phyloP scores from a whole-genome alignment of 2,113 vertebrate species.

The Carassius gibelio region DNA sequence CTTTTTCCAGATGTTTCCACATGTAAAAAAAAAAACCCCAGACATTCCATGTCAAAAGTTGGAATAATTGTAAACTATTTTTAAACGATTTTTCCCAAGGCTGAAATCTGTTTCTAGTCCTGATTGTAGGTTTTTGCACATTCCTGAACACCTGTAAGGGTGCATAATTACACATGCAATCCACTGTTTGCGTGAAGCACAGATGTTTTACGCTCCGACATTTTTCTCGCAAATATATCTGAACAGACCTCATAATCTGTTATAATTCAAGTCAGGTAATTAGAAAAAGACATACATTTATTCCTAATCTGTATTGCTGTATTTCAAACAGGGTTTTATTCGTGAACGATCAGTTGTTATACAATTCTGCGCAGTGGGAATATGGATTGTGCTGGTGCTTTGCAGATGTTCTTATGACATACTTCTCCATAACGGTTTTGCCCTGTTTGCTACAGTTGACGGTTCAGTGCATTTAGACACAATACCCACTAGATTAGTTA shows the following conservation, averaged over 20 bases:
- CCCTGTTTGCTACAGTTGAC: neutral
- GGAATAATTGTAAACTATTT: constrained; percentile 72
- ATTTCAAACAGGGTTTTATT: neutral
- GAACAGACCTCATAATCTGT: neutral
- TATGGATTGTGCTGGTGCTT: neutral
- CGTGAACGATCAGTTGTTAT: neutral
- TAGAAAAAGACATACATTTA: neutral
- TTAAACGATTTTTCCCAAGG: constrained; percentile 68
- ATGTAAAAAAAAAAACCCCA: neutral
- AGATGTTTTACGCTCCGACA: constrained; percentile 50
- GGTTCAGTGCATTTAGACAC: neutral
- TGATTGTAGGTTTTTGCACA: constrained; percentile 72
- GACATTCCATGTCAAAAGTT: constrained; percentile 68
- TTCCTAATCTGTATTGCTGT: neutral
- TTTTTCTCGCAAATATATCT: neutral
- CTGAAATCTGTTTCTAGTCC: constrained; percentile 66
- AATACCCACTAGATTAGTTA: neutral
- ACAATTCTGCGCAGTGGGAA: neutral
- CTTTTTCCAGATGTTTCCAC: constrained; percentile 66
- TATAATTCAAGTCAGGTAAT: neutral
- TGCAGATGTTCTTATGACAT: neutral
- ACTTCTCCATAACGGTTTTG: neutral
- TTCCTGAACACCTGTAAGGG: constrained; percentile 73
- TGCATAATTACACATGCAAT: constrained; percentile 75
- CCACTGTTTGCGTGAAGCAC: constrained; percentile 56